Conservation (phyloP, 2,797 vertebrate genomes). For the Urophycis tenuis region DNA sequence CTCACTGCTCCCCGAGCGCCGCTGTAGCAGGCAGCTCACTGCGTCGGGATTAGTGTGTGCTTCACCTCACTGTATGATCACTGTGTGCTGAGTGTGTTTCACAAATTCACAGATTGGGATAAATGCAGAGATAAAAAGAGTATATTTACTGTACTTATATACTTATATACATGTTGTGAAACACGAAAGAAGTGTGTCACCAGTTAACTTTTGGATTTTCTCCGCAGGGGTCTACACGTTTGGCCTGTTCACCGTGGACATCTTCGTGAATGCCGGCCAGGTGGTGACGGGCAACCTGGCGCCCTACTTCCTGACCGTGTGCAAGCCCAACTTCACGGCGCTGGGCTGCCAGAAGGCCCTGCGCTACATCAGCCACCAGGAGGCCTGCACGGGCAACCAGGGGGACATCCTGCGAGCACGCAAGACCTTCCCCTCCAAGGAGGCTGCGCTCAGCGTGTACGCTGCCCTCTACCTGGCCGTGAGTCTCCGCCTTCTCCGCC, state of each 20-base stretch:
- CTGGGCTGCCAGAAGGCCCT: constrained; percentile 92
- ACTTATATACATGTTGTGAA: background rate
- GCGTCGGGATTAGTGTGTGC: no score
- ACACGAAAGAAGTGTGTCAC: background rate
- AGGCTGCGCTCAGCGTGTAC: constrained; percentile 92
- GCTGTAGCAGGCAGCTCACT: no score
- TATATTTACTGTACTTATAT: no score
- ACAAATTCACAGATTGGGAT: no score
- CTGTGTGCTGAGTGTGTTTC: no score
- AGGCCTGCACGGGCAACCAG: constrained; percentile 91
- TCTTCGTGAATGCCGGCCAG: constrained; percentile 98
- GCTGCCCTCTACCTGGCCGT: constrained; percentile 93
- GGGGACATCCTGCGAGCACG: constrained; percentile 88
- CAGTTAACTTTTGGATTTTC: constrained; percentile 26
- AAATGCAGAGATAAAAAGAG: no score
- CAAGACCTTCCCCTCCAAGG: constrained; percentile 97
- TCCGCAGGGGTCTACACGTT: constrained; percentile 89
- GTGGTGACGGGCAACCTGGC: constrained; percentile 96
- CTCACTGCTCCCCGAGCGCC: no score
- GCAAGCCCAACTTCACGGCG: constrained; percentile 95
- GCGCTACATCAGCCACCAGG: constrained; percentile 91
- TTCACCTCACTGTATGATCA: no score
- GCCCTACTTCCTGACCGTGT: constrained; percentile 95
- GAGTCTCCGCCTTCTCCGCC: constrained; percentile 59
- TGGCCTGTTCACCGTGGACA: constrained; percentile 96